Conservation (phyloP, 2,797 vertebrate genomes). For the Sylvilagus floridanus region DNA sequence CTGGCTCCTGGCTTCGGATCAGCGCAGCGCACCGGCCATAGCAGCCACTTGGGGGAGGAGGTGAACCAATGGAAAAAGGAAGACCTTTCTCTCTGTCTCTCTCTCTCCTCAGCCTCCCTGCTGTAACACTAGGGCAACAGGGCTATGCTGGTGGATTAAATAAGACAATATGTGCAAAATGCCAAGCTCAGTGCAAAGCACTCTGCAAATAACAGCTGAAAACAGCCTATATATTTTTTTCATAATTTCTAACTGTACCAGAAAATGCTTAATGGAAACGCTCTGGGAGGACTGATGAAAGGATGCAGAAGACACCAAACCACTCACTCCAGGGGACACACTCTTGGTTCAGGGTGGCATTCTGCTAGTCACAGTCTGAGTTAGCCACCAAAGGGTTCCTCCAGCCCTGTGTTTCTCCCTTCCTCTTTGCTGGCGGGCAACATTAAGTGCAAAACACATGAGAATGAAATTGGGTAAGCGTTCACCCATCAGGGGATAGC, state of each 20-base stretch:
- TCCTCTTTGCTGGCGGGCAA: background rate
- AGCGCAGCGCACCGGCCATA: too few relatives aligned
- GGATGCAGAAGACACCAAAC: background rate
- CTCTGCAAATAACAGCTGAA: background rate
- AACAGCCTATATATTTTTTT: background rate
- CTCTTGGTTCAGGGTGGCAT: background rate
- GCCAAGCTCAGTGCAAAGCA: background rate
- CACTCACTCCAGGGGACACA: background rate
- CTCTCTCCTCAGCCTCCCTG: background rate
- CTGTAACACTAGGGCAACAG: background rate
- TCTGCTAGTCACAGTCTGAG: background rate
- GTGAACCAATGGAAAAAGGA: too few relatives aligned
- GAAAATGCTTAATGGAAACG: background rate
- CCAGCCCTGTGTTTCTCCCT: background rate
- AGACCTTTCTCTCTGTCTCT: too few relatives aligned
- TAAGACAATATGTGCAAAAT: background rate
- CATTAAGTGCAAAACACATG: slow-evolving; percentile 70
- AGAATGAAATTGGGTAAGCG: slow-evolving; percentile 82
- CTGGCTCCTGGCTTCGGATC: too few relatives aligned
- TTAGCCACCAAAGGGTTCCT: background rate
- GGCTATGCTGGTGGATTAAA: background rate
- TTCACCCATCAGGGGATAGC: slow-evolving; percentile 80
- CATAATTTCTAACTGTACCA: background rate
- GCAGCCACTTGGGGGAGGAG: too few relatives aligned
- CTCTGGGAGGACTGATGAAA: background rate